phyloP scores from a whole-genome alignment of 2,113 vertebrate genomes.

The Cyprinodon tularosa region DNA sequence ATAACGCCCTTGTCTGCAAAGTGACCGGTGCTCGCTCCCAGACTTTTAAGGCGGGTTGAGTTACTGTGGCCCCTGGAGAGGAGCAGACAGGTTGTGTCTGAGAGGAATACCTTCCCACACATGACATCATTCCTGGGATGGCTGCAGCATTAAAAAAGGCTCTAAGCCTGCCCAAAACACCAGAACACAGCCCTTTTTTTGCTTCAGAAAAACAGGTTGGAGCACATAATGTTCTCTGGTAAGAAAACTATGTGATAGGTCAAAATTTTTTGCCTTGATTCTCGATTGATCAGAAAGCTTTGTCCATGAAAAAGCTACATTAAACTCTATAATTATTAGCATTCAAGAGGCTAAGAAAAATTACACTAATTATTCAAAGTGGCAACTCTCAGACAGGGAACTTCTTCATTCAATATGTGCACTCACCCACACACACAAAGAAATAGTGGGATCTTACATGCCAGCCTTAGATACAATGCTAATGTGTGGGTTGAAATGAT shows the following conservation, averaged over 20 bases:
- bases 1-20: constrained; percentile 80
- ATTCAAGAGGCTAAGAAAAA: constrained; percentile 64
- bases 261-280: constrained; percentile 29
- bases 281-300: constrained; percentile 42
- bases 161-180: constrained; percentile 58
- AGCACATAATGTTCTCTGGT: constrained; percentile 46
- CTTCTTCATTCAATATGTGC: constrained; percentile 46
- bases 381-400: constrained; percentile 48
- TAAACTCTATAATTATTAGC: constrained; percentile 51
- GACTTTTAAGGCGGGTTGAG: constrained; percentile 78
- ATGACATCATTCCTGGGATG: constrained; percentile 76
- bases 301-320: constrained; percentile 16
- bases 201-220: constrained; percentile 30
- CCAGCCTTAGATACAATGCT: constrained; percentile 56
- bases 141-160: constrained; percentile 37
- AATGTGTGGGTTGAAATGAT: constrained; percentile 80
- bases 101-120: constrained; percentile 77
- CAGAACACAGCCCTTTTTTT: constrained; percentile 47
- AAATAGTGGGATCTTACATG: constrained; percentile 62
- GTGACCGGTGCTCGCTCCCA: constrained; percentile 77
- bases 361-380: constrained; percentile 67
- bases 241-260: constrained; percentile 56
- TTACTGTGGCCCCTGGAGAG: constrained; percentile 78
- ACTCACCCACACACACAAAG: constrained; percentile 23
- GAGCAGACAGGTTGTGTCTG: constrained; percentile 81